Evolutionary conservation across 1,140 invertebrate species (phyloP).

Genomic region (Daktulosphaira vitifoliae): DNA sequence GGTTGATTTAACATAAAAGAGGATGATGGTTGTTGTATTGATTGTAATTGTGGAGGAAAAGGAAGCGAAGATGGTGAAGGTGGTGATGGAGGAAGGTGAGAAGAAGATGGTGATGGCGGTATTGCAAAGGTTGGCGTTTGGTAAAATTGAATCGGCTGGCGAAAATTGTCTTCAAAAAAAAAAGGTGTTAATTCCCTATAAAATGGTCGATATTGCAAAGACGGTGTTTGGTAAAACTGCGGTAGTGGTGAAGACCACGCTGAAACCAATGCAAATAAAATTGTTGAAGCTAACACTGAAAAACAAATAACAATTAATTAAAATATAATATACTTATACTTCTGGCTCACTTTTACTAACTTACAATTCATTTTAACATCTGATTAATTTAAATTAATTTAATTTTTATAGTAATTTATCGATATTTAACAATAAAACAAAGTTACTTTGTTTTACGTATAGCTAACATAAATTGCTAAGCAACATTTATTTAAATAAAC

Average conservation of each 20-base stretch:
- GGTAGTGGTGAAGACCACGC: constrained; percentile 1
- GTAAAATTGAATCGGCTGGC: not conserved
- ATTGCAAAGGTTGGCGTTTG: not conserved
- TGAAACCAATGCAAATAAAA: not conserved
- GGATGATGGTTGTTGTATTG: not conserved
- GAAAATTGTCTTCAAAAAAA: not conserved
- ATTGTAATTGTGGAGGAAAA: not conserved
- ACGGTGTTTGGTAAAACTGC: not conserved
- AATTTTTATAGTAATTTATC: too few relatives aligned
- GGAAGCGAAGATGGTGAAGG: not conserved
- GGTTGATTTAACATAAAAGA: too few relatives aligned
- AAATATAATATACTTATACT: too few relatives aligned
- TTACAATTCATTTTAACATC: too few relatives aligned
- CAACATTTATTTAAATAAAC: too few relatives aligned
- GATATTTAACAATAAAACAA: too few relatives aligned
- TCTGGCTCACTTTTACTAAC: too few relatives aligned
- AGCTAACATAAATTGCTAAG: too few relatives aligned
- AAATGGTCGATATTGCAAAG: not conserved
- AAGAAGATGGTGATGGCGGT: not conserved
- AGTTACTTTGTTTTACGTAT: too few relatives aligned
- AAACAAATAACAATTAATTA: too few relatives aligned
- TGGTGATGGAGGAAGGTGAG: constrained; percentile 13
- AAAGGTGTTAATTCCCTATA: not conserved
- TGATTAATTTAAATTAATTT: too few relatives aligned
- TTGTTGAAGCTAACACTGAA: not conserved